Conservation (phyloP, 2,797 vertebrate species). For the Clarias platycephalus region DNA sequence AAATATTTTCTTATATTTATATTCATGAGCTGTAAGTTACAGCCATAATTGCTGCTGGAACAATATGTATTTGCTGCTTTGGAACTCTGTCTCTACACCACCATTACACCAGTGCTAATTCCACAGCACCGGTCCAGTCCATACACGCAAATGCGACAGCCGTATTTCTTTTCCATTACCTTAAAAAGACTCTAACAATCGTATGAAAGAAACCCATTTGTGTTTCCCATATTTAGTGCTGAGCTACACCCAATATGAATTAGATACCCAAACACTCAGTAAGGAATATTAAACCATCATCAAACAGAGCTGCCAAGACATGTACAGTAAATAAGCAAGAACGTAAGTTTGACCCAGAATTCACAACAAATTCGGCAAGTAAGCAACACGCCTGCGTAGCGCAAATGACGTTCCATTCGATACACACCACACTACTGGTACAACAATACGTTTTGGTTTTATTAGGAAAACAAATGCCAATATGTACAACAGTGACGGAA, state of each 20-base stretch:
- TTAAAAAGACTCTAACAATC: not conserved
- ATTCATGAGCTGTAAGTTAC: not conserved
- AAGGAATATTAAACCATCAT: not conserved
- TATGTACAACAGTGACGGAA: not conserved
- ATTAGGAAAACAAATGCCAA: conserved; percentile 5
- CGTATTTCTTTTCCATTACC: not conserved
- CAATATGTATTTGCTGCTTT: not conserved
- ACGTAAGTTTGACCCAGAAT: not conserved
- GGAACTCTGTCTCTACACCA: not conserved
- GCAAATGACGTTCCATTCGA: not conserved
- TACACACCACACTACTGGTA: not conserved
- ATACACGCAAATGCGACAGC: not conserved
- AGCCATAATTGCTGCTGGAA: not conserved
- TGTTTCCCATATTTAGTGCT: not conserved
- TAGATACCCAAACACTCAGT: not conserved
- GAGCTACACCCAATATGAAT: not conserved
- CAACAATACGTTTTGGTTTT: not conserved
- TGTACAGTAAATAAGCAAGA: not conserved
- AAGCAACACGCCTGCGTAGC: not conserved
- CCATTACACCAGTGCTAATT: not conserved
- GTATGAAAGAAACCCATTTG: not conserved
- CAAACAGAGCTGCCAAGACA: not conserved
- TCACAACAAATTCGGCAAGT: not conserved
- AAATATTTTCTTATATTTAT: not conserved
- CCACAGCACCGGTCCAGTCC: not conserved